Conservation (phyloP, 2,797 vertebrate genomes). For the Myotis vivesi region DNA sequence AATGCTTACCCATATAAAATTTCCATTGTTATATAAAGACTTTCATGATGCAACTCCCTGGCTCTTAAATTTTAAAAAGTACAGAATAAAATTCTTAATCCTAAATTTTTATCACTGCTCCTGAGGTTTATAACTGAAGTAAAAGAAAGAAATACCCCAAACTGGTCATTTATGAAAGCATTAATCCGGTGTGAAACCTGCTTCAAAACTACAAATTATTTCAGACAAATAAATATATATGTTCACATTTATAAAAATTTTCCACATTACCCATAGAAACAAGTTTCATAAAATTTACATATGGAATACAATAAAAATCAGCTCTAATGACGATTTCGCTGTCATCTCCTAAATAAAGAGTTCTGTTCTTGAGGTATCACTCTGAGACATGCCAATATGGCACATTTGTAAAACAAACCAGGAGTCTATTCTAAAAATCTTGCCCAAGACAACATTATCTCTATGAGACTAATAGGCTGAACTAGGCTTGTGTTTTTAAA, state of each 20-base stretch:
- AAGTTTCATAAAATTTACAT: constrained; percentile 60
- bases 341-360: constrained; percentile 53
- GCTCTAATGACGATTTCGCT: constrained; percentile 44
- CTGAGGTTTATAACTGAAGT: constrained; percentile 42
- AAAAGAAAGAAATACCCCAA: constrained; percentile 52
- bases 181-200: constrained; percentile 59
- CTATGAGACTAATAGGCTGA: constrained; percentile 32
- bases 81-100: constrained; percentile 62
- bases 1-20: constrained; percentile 62
- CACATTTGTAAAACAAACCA: constrained; percentile 56
- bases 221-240: constrained; percentile 64
- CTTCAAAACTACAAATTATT: constrained; percentile 66
- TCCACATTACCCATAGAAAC: constrained; percentile 41
- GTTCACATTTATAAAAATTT: constrained; percentile 66
- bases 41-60: constrained; percentile 56
- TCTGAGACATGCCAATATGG: constrained; percentile 74
- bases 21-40: constrained; percentile 62
- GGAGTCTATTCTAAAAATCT: constrained; percentile 47
- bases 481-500: constrained; percentile 37
- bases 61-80: constrained; percentile 61
- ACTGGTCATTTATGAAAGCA: constrained; percentile 38
- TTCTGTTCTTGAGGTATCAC: constrained; percentile 63
- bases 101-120: constrained; percentile 52
- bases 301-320: constrained; percentile 55
- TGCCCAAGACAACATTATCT: constrained; percentile 23